Base-by-base conservation (phyloP, 2,113 vertebrate species). In the Charadrius vociferus region DNA sequence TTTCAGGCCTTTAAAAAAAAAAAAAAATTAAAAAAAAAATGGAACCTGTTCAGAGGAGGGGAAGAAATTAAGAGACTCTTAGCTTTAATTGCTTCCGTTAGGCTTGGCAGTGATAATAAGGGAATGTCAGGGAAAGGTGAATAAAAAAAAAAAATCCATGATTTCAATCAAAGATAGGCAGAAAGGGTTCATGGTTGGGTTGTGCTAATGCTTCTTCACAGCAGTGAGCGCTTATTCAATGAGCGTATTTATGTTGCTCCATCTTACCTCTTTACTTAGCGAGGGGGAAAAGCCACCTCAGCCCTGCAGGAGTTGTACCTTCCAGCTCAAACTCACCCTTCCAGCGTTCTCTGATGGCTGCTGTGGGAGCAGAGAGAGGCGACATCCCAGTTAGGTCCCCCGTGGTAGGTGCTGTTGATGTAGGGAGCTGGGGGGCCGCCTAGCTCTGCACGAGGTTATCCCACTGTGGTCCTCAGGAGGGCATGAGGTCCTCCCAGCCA, bases 41-140 rank as follows among this genome's bases (percentile, higher is more conserved):
- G 10, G 61, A 90, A 96, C 92, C 81, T 93, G 50, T 93, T 97
- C 88, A 97, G 58, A 94, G 43, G 78, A 82, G 61, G 56, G 34
- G 72, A 85, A 87, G 63, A 96, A 97, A 94, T 88, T 79, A 95
- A 96, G 95, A 96, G 70, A 90, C 94, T 98, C 96, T 81, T 88
- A 93, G 88, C 93, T 97, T 95, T 97, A 97, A 97, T 97, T 97
- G 90, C 91, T 34, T 97, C 97, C 39, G 41, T 97, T 97, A 95
- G 96, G 67, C 75, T 97, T 97, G 94, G 93, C 49, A 67, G 89
- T 80, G 49, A 24, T 90, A 87, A 97, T 93, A 81, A 93, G 81
- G 75, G 73, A 87, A 95, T 92, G 80, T 81, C 88, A 97, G 86
- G 67, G 96, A 95, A 95, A 87, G 92, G 85, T 95, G 90, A 97